Evolutionary conservation across 2,888 invertebrate species (phyloP), one percentile per base, ranked within the genome.

Genomic region (Alcis repandata): DNA sequence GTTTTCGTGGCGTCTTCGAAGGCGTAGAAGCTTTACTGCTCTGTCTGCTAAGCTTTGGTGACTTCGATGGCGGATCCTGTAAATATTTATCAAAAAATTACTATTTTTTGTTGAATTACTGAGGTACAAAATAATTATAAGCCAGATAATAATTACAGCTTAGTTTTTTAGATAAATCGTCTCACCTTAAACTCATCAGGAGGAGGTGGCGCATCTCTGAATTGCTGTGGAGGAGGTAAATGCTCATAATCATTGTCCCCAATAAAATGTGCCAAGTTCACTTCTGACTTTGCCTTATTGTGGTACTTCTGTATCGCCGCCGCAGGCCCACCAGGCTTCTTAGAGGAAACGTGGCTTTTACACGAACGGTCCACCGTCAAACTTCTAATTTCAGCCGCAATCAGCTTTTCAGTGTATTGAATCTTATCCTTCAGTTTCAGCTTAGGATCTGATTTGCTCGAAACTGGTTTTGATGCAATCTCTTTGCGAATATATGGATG

Each of bases 201-300:
- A 9, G 97, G 97, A 43, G 96, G 95, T 19, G 96, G 96, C 53
- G 95, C 95, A 87, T 97, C 97, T 84, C 97, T 95, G 79, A 97
- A 97, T 88, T 97, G 97, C 80, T 97, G 96, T 1, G 97, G 97
- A 0, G 97, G 97, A 32, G 97, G 97, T 67, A 96, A 94, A 79
- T 96, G 95, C 74, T 97, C 96, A 78, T 96, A 95, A 43, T 95
- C 95, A 83, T 94, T 95, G 72, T 95, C 94, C 54, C 92, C 92
- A n/a, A 80, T 75, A 59, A 94, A 90, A 72, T 93, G 94, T 40
- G 94, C 92, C 27, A 95, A 86, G 78, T 95, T 94, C 32, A 95
- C 87, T 77, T 95, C 95, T 11, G 95, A 95, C 79, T 91, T 95
- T 1, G 95, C 95, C 82, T 95, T 95, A 62, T 81, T 88, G 1